These are phyloP conservation scores for Diadegma fenestrale DNA, from an alignment of 2,888 invertebrate genomes.

Conservation along the genomic window DNA sequence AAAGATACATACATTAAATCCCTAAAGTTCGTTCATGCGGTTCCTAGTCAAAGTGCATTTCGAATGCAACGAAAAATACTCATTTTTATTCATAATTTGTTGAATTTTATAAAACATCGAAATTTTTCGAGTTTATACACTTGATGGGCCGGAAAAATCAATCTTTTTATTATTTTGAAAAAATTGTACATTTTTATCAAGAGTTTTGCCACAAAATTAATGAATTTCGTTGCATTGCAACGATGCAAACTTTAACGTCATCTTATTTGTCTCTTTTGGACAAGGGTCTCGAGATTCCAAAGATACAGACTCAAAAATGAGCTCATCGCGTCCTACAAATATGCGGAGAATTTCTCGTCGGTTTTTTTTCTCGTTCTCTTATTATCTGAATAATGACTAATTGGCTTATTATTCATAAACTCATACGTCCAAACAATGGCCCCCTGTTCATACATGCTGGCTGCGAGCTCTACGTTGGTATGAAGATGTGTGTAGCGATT, in stretches of 20 bases:
- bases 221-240: too few species aligned
- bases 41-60: conserved; percentile 56
- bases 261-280: background rate
- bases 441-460: conserved; percentile 27
- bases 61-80: too few species aligned
- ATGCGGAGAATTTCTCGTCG: conserved; percentile 1
- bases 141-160: too few species aligned
- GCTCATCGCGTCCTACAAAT: background rate
- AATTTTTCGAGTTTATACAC: too few species aligned
- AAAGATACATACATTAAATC: conserved; percentile 44
- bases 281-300: background rate
- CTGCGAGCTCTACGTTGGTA: conserved; percentile 1
- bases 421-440: conserved; percentile 32
- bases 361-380: conserved; percentile 7
- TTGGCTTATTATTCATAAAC: conserved; percentile 62
- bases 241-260: too few species aligned
- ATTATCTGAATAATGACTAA: conserved; percentile 39
- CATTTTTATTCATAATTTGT: too few species aligned
- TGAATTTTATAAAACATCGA: too few species aligned
- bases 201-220: too few species aligned
- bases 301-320: background rate
- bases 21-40: conserved; percentile 47
- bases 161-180: too few species aligned
- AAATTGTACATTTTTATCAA: too few species aligned
- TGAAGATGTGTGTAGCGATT: conserved; percentile 60